Conservation (phyloP, 1,140 invertebrate genomes). For the Cydia pomonella region DNA sequence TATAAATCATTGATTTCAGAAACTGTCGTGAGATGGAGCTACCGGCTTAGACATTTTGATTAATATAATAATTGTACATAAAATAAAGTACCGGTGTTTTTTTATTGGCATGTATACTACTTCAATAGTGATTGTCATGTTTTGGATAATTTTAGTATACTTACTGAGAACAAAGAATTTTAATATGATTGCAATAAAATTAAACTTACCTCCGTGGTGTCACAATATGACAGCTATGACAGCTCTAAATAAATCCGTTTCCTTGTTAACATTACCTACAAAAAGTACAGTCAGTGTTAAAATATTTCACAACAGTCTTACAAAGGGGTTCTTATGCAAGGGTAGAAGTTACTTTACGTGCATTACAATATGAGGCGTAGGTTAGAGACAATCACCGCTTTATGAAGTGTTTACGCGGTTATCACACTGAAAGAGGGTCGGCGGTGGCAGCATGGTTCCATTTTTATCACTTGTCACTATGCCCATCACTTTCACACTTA, state of each 20-base stretch:
- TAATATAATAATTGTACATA: neutral
- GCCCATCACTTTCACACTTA: no score
- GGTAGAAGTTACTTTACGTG: no score
- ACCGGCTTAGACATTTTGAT: neutral
- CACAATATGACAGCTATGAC: slow-evolving; percentile 1
- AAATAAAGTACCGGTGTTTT: no score
- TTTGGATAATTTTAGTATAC: neutral
- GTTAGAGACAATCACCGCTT: no score
- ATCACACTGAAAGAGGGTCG: no score
- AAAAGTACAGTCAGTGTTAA: no score
- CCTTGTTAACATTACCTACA: neutral
- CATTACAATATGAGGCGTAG: neutral
- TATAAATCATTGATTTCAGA: neutral
- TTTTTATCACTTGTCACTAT: no score
- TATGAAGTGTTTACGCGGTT: no score
- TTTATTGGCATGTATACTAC: neutral
- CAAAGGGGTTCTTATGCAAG: no score
- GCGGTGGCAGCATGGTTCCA: no score
- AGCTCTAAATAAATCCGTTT: neutral
- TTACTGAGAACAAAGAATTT: neutral
- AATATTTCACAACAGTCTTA: no score
- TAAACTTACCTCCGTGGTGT: neutral
- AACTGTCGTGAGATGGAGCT: neutral
- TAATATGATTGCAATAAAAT: neutral
- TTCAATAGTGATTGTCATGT: slow-evolving; percentile 2